Evolutionary conservation across 1,140 invertebrate species (phyloP).

Genomic region (Maconellicoccus hirsutus): DNA sequence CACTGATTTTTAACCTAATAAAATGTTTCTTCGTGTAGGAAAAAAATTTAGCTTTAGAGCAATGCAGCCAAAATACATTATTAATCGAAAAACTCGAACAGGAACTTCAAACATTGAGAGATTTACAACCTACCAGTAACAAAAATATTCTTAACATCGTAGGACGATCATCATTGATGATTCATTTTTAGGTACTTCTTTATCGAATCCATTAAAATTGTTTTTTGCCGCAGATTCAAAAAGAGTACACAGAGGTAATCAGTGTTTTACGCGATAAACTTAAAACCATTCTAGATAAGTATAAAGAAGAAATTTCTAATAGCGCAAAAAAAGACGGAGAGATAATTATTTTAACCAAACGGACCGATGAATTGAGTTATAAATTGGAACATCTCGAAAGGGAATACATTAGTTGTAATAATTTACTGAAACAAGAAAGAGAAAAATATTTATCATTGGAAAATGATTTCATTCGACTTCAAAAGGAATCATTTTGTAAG

Average conservation of each 20-base stretch:
- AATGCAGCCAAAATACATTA: background rate
- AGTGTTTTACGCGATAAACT: background rate
- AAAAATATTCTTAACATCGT: background rate
- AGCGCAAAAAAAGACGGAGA: background rate
- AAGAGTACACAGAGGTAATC: conserved; percentile 1
- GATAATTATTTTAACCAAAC: background rate
- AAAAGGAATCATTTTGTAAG: background rate
- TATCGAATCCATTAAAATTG: background rate
- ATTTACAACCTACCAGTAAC: background rate
- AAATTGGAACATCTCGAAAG: background rate
- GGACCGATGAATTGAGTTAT: background rate
- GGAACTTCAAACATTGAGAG: background rate
- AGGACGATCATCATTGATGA: background rate
- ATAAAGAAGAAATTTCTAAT: background rate
- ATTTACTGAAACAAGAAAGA: background rate
- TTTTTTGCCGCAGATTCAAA: conserved; percentile 8
- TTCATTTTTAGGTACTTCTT: background rate
- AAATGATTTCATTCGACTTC: background rate
- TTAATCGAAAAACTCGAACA: conserved; percentile 8
- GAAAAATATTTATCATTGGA: conserved; percentile 10
- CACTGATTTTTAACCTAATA: background rate
- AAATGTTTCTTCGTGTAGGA: background rate
- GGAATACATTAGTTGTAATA: background rate
- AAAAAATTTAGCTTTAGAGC: background rate
- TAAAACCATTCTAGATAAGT: background rate